These are phyloP conservation scores for Porites lobata DNA, from an alignment of 92 coral and sea anemone species.

Conservation along the genomic window DNA sequence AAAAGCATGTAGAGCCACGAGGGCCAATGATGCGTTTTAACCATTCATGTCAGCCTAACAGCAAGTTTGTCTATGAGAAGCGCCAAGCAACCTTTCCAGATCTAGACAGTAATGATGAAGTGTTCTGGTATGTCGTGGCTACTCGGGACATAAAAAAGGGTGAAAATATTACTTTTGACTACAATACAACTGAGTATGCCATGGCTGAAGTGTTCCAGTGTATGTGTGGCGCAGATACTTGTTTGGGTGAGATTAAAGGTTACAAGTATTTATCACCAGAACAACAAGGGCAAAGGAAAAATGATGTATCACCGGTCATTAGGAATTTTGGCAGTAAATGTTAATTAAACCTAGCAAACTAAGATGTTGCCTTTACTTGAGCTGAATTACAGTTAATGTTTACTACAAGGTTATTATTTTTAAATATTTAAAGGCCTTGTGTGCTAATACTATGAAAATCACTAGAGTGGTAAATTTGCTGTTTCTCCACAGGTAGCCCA, in stretches of 20 bases:
- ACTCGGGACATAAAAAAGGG: constrained; percentile 67
- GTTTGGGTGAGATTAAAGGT: constrained; percentile 65
- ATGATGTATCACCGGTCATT: constrained; percentile 17
- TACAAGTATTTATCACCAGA: constrained; percentile 50
- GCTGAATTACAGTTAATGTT: neutral
- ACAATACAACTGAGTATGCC: constrained; percentile 62
- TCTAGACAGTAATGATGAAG: constrained; percentile 3
- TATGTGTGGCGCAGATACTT: constrained; percentile 48
- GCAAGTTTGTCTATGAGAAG: constrained; percentile 42
- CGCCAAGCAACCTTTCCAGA: constrained; percentile 12
- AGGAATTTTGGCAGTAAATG: neutral
- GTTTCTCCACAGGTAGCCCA: too few species aligned
- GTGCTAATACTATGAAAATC: too few species aligned
- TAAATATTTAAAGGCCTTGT: too few species aligned
- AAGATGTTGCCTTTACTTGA: neutral
- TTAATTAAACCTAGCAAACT: too few species aligned
- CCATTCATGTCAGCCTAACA: constrained; percentile 74
- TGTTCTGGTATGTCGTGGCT: constrained; percentile 67
- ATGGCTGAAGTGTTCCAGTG: constrained; percentile 66
- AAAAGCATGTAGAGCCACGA: constrained; percentile 54
- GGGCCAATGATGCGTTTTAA: constrained; percentile 37
- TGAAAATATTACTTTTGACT: constrained; percentile 64
- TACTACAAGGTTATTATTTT: too few species aligned
- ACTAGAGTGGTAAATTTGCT: too few species aligned
- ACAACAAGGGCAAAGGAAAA: constrained; percentile 20